Evolutionary conservation across 2,888 invertebrate species (phyloP).

Genomic region (Tridacna crocea): DNA sequence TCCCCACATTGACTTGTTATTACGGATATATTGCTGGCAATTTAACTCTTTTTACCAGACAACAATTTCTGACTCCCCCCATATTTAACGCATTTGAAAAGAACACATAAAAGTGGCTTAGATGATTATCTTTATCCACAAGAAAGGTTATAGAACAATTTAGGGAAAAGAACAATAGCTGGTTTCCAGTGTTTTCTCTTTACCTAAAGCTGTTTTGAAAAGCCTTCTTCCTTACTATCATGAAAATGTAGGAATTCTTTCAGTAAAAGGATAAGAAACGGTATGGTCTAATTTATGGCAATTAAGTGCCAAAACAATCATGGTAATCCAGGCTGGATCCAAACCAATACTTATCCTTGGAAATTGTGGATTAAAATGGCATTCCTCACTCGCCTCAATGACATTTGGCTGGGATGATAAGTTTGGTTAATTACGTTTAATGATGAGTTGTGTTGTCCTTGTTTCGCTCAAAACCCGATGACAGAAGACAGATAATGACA

Average conservation of each 20-base stretch:
- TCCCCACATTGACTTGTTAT: constrained; percentile 20
- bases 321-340: constrained; percentile 12
- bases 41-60: background rate
- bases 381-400: background rate
- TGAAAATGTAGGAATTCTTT: too few species aligned
- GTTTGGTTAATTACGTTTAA: background rate
- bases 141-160: too few species aligned
- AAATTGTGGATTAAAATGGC: background rate
- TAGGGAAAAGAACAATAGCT: too few species aligned
- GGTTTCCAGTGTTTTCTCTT: too few species aligned
- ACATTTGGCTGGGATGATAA: background rate
- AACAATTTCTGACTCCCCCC: too few species aligned
- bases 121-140: too few species aligned
- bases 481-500: background rate
- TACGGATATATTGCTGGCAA: background rate
- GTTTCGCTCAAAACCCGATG: background rate
- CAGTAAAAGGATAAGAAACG: background rate
- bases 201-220: too few species aligned
- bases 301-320: constrained; percentile 27
- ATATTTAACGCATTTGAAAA: too few species aligned
- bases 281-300: constrained; percentile 26
- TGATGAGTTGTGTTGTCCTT: background rate
- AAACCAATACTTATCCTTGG: constrained; percentile 14
- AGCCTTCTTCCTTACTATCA: too few species aligned
- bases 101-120: too few species aligned